phyloP scores from a whole-genome alignment of 2,888 invertebrate genomes.

The Tenthredo amoena region DNA sequence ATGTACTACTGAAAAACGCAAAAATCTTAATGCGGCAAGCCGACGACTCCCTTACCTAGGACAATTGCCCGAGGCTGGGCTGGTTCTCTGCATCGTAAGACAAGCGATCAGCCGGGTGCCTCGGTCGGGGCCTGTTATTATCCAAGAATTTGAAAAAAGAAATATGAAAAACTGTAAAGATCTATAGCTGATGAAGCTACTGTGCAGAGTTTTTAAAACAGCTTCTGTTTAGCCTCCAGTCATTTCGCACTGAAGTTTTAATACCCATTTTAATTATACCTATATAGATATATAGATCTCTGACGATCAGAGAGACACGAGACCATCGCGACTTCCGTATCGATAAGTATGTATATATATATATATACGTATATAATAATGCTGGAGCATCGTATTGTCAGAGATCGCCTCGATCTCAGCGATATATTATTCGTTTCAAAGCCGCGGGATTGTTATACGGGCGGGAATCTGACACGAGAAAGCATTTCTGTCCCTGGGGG shows the following conservation, averaged over 20 bases:
- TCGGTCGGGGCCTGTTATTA: constrained; percentile 69
- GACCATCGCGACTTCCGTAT: not conserved
- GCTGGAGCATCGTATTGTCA: not conserved
- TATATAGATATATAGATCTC: not conserved
- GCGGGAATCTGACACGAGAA: constrained; percentile 41
- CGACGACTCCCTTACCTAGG: constrained; percentile 73
- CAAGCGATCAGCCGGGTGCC: constrained; percentile 62
- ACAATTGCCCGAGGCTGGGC: constrained; percentile 71
- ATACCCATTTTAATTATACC: constrained; percentile 1
- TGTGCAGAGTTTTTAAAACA: not conserved
- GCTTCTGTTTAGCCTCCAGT: constrained; percentile 16
- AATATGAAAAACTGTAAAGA: not conserved
- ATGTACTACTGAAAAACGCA: not conserved
- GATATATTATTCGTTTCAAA: constrained; percentile 13
- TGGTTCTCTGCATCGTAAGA: constrained; percentile 65
- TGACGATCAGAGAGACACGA: not conserved
- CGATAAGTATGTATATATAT: not conserved
- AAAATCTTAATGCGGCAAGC: not conserved
- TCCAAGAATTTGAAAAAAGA: constrained; percentile 67
- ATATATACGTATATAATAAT: not conserved
- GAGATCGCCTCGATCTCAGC: not conserved
- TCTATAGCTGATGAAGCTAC: constrained; percentile 17
- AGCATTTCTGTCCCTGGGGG: constrained; percentile 43
- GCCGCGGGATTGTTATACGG: not conserved
- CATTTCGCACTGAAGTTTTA: not conserved